Percentiles rank a stretch among this genome's conserved stretches.
These are phyloP conservation scores for Malurus alboscapulatus DNA, from an alignment of 2,113 vertebrate genomes.

Conservation along the genomic window DNA sequence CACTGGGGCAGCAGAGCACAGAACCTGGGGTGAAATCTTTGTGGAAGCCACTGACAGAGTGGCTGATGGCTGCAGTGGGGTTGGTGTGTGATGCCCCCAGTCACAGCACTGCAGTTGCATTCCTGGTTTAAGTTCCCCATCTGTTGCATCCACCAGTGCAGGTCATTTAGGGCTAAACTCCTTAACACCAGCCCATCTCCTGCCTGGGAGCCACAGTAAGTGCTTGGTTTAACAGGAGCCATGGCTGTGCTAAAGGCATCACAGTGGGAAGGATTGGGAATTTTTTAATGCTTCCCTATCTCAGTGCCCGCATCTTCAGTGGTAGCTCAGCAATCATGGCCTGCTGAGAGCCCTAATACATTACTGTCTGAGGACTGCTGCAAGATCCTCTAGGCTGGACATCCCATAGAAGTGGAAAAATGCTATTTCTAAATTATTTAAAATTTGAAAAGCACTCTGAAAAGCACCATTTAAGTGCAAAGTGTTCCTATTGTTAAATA, in stretches of 20 bases:
- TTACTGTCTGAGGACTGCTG: neutral
- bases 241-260: neutral
- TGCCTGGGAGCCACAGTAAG: neutral
- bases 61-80: neutral
- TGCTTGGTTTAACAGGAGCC: neutral
- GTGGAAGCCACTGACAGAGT: neutral
- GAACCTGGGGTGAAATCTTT: neutral
- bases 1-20: neutral
- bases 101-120: neutral
- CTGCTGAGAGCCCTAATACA: neutral
- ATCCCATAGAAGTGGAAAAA: slow-evolving; percentile 24
- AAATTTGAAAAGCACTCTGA: slow-evolving; percentile 38
- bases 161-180: neutral
- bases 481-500: slow-evolving; percentile 56
- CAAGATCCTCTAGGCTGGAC: neutral
- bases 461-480: slow-evolving; percentile 51
- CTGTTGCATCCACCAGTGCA: neutral
- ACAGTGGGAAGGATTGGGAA: neutral
- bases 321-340: neutral
- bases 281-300: neutral
- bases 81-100: neutral
- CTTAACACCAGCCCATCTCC: neutral
- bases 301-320: neutral
- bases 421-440: slow-evolving; percentile 32
- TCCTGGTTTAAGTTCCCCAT: neutral